Percentiles rank a stretch among this genome's conserved stretches.
Evolutionary conservation across 2,113 vertebrate genomes (phyloP).

Genomic region (Sturnira hondurensis): DNA sequence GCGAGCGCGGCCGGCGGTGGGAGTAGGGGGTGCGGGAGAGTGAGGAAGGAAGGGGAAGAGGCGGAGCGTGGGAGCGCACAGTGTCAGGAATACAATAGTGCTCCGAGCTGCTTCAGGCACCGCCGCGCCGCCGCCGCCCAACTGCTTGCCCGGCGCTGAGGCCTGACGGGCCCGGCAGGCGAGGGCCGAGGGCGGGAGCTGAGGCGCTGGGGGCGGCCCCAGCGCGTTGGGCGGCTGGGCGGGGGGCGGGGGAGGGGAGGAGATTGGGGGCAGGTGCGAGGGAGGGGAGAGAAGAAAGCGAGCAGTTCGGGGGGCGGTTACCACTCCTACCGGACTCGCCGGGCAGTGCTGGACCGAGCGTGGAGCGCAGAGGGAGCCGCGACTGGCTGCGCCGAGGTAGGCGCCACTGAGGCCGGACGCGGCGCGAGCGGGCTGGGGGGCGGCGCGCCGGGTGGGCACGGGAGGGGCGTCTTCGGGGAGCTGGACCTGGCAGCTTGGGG

Average conservation of each 20-base stretch:
- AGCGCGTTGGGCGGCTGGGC: neutral
- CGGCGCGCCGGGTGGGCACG: neutral
- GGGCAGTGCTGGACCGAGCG: conserved; percentile 42
- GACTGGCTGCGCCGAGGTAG: conserved; percentile 46
- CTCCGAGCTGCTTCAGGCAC: conserved; percentile 82
- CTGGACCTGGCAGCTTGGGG: neutral
- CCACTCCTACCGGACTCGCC: conserved; percentile 37
- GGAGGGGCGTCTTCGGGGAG: conserved; percentile 24
- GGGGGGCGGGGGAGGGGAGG: conserved; percentile 41
- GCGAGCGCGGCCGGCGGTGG: conserved; percentile 27
- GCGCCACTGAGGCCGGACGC: conserved; percentile 34
- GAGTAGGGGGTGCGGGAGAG: conserved; percentile 51
- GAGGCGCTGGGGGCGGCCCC: conserved; percentile 12
- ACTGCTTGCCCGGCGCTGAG: conserved; percentile 57
- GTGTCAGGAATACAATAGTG: conserved; percentile 92
- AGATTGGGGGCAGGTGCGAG: conserved; percentile 69
- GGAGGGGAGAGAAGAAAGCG: conserved; percentile 67
- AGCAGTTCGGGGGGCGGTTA: conserved; percentile 58
- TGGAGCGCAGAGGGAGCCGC: neutral
- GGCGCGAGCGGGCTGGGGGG: neutral
- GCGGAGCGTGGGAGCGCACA: conserved; percentile 87
- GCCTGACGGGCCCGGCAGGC: conserved; percentile 55
- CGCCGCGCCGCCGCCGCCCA: conserved; percentile 54
- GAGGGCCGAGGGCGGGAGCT: conserved; percentile 51
- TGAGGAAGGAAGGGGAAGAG: conserved; percentile 77